Base-by-base conservation (phyloP, 2,888 invertebrate genomes). In the Sussaba pulchella region DNA sequence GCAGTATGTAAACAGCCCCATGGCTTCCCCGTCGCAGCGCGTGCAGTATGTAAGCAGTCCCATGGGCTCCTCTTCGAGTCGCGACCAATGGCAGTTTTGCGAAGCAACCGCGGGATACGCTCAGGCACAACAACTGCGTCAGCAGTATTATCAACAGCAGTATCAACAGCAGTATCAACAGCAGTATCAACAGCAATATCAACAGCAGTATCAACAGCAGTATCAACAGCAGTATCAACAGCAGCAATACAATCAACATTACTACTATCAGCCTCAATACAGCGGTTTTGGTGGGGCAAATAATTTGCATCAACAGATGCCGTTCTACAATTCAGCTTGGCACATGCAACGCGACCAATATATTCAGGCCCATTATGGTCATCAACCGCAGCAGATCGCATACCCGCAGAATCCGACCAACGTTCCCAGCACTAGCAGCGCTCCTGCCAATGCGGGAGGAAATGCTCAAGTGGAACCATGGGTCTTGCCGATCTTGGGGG, bases 401-500 rank as follows among this genome's bases (percentile, higher is more conserved):
- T 75, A 71, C 17, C n/a, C 64, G 9, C 74, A 66, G 31, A 31
- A 67, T 14, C 24, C 50, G 4, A 17, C 14, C 21, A 66, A 61
- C 59, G 36, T 39, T 66, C 21, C 59, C n/a, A 66, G 57, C n/a
- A n/a, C n/a, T n/a, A n/a, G 6, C 31, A 6, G 31, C 6, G 4
- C 31, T 31, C 31, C 6, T 31, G 31, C 2, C 31, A 31, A 31
- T 17, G 52, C 19, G 39, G 54, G 52, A 26, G 12, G 71, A 10
- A 66, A 70, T 14, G 64, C 12, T 39, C 70, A 45, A 4, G 12
- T 31, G 9, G 76, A 79, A 5, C 12, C 8, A n/a, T 75, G 45
- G 54, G 19, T 31, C 4, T 19, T 82, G 17, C 78, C 82, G 6
- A 24, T 70, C 24, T 57, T 80, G 36, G 50, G 71, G 9, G 83